phyloP scores from a whole-genome alignment of 2,113 vertebrate genomes.

The Rhadina sibilatrix region DNA sequence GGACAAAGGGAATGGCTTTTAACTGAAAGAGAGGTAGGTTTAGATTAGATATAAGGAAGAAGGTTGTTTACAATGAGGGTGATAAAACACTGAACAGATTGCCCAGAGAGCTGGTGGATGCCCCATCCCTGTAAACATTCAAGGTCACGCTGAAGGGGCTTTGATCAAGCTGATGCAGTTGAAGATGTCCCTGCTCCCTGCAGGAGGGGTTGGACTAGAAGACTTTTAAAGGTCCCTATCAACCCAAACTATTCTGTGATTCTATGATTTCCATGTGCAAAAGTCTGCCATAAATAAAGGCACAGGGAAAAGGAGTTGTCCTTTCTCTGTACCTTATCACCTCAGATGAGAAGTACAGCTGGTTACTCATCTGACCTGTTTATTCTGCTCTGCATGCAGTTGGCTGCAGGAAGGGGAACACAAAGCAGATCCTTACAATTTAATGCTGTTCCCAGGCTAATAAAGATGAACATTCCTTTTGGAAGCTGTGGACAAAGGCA shows the following conservation, averaged over 20 bases:
- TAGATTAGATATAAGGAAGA: neutral
- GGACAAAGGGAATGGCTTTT: neutral
- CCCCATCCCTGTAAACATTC: neutral
- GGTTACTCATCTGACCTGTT: neutral
- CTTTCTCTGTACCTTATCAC: neutral
- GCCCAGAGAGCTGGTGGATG: neutral
- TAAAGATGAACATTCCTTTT: neutral
- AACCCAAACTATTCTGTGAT: neutral
- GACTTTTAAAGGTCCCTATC: neutral
- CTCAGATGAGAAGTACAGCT: neutral
- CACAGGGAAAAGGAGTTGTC: neutral
- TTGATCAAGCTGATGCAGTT: neutral
- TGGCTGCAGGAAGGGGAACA: neutral
- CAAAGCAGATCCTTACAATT: neutral
- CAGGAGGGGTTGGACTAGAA: neutral
- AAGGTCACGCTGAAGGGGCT: neutral
- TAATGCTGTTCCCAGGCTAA: neutral
- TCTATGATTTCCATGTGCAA: neutral
- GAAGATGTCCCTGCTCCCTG: neutral
- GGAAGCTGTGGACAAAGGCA: neutral
- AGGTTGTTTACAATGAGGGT: neutral
- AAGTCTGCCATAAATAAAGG: neutral
- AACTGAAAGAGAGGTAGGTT: neutral
- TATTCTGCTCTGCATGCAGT: neutral
- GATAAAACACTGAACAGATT: neutral